phyloP scores from a whole-genome alignment of 2,888 invertebrate species.

The Trypoxylon attenuatum region DNA sequence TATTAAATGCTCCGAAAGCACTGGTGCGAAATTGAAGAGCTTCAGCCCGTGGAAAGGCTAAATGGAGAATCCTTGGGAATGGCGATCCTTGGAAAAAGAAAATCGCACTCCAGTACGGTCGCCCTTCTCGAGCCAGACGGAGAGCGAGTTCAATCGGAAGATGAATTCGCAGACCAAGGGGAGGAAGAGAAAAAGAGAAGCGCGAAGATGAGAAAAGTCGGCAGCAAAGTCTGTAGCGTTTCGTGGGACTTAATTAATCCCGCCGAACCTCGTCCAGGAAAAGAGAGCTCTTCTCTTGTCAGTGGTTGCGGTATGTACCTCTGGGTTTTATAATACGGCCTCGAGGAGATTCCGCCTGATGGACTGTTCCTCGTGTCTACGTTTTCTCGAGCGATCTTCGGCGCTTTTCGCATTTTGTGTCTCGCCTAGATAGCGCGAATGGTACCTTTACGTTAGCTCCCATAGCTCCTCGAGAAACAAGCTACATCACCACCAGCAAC shows the following conservation, averaged over 20 bases:
- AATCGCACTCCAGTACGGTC: conserved; percentile 53
- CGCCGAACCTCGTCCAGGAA: conserved; percentile 43
- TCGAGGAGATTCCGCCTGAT: conserved; percentile 28
- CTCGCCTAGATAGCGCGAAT: too few species aligned
- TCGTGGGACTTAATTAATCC: conserved; percentile 61
- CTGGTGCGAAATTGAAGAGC: conserved; percentile 59
- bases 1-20: conserved; percentile 66
- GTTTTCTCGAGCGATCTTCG: conserved; percentile 2
- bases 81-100: conserved; percentile 32
- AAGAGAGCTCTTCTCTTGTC: conserved; percentile 23
- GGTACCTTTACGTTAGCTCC: too few species aligned
- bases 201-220: conserved; percentile 55
- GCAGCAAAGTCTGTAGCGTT: conserved; percentile 51
- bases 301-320: conserved; percentile 40
- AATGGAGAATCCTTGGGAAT: conserved; percentile 47
- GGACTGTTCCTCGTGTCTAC: conserved; percentile 15
- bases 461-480: too few species aligned
- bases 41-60: conserved; percentile 46
- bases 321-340: conserved; percentile 26
- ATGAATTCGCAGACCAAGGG: conserved; percentile 36
- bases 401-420: not conserved
- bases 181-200: conserved; percentile 26
- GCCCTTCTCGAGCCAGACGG: conserved; percentile 6
- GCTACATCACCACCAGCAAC: too few species aligned
- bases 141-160: conserved; percentile 34